Evolutionary conservation across 2,113 vertebrate species (phyloP).

Genomic region (Clarias gariepinus): DNA sequence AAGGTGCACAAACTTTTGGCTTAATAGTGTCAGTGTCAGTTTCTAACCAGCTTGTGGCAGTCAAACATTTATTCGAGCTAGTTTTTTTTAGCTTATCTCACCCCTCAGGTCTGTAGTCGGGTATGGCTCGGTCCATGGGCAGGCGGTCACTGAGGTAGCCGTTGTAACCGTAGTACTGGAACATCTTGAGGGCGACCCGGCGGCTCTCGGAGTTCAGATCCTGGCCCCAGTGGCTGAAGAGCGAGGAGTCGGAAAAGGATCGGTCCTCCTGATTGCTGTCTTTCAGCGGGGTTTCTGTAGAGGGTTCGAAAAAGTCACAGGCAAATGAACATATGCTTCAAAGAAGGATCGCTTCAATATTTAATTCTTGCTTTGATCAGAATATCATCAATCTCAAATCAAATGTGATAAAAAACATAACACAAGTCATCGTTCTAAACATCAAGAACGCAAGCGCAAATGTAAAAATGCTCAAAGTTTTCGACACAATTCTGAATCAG

Average conservation of each 20-base stretch:
- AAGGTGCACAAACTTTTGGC: neutral
- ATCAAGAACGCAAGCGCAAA: neutral
- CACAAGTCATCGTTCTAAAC: neutral
- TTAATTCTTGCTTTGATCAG: neutral
- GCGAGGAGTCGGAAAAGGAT: conserved; percentile 88
- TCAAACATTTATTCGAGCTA: neutral
- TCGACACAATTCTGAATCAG: too few relatives aligned
- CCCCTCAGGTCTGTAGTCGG: conserved; percentile 92
- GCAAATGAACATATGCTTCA: neutral
- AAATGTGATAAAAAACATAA: neutral
- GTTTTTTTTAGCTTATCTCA: conserved; percentile 62
- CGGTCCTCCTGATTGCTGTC: conserved; percentile 78
- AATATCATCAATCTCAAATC: neutral
- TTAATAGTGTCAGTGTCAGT: neutral
- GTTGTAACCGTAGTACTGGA: conserved; percentile 98
- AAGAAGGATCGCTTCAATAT: neutral
- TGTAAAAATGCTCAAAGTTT: too few relatives aligned
- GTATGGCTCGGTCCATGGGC: conserved; percentile 83
- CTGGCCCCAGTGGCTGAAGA: conserved; percentile 95
- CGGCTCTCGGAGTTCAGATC: conserved; percentile 86
- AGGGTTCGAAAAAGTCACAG: conserved; percentile 44
- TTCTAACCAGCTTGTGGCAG: neutral
- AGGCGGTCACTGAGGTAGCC: conserved; percentile 96
- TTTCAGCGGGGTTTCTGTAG: conserved; percentile 83
- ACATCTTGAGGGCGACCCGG: conserved; percentile 87